Base-by-base conservation (phyloP, 2,797 vertebrate species). In the Pogoniulus pusillus region DNA sequence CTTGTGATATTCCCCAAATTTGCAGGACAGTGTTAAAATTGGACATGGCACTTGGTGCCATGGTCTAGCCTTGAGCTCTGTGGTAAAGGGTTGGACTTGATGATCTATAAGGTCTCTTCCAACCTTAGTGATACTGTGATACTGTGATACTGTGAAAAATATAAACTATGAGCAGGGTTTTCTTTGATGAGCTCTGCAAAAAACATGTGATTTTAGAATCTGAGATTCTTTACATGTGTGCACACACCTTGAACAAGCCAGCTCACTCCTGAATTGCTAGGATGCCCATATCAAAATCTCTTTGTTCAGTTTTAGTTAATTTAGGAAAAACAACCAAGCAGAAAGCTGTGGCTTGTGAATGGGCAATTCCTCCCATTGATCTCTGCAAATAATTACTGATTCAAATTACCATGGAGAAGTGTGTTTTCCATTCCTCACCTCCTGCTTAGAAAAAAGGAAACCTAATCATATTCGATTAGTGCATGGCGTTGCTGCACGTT, bases 391-490 rank as follows among this genome's bases (percentile, higher is more conserved):
- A 92, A 92, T 91, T 87, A 83, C 81, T 78, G 72, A 89, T 89
- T 87, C 84, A 87, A 90, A 94, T 95, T 95, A 62, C 82, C 82
- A 75, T 41, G 41, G 76, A 76, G 84, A 92, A 95, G 55, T 59
- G 43, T 83, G 34, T 93, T 95, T 92, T 93, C 82, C 72, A 66
- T 72, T 89, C 70, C 70, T 93, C 91, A 91, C 86, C 93, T 95
- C 86, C 94, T 90, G 93, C 79, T 78, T 83, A 54, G 93, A 76
- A 93, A 79, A 95, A 93, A 94, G 53, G 79, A 87, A 95, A 69
- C 55, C 53, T 80, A 83, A 87, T 73, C 27, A 6, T 57, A 89
- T 95, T 93, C 94, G 93, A 85, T 94, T 94, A 89, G 75, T 93
- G 57, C 82, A 45, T 34, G 68, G 73, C 70, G 69, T 78, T 75